These are phyloP conservation scores for Neodon shergylaensis DNA, from an alignment of 2,113 vertebrate species.

Conservation along the genomic window DNA sequence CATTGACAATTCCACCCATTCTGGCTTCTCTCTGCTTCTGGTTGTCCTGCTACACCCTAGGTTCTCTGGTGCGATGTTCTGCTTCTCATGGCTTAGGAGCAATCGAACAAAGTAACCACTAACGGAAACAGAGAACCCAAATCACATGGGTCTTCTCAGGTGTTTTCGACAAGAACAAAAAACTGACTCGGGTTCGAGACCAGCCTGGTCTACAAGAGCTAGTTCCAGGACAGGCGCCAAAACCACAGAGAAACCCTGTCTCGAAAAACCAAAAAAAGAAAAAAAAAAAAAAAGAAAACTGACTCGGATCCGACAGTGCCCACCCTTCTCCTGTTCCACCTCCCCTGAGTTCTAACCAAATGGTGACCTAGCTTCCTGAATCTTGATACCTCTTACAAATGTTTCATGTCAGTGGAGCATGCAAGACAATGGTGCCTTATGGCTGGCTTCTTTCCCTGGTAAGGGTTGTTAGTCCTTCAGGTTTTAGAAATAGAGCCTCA, in stretches of 20 bases:
- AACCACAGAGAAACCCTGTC: too few species aligned
- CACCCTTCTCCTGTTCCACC: rapidly evolving
- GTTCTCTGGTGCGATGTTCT: not conserved
- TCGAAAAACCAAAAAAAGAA: too few species aligned
- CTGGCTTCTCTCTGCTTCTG: not conserved
- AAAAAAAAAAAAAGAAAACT: too few species aligned
- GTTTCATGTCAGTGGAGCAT: too few species aligned
- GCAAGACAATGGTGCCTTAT: not conserved
- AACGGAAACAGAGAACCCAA: not conserved
- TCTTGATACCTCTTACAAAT: not conserved
- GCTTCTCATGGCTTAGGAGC: not conserved
- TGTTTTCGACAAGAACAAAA: not conserved
- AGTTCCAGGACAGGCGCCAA: too few species aligned
- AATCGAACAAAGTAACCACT: not conserved
- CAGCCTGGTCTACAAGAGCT: too few species aligned
- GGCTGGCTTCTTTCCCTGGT: not conserved
- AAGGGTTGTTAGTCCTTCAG: not conserved
- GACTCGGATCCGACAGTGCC: not conserved
- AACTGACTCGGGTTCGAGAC: not conserved
- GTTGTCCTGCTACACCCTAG: rapidly evolving
- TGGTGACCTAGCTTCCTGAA: not conserved
- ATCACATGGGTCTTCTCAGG: not conserved
- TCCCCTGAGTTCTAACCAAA: not conserved
- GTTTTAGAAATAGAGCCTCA: not conserved
- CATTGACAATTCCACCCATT: not conserved